Evolutionary conservation across 2,113 vertebrate genomes (phyloP), one percentile per base, ranked within the genome.

Genomic region (Brachyhypopomus gauderio): DNA sequence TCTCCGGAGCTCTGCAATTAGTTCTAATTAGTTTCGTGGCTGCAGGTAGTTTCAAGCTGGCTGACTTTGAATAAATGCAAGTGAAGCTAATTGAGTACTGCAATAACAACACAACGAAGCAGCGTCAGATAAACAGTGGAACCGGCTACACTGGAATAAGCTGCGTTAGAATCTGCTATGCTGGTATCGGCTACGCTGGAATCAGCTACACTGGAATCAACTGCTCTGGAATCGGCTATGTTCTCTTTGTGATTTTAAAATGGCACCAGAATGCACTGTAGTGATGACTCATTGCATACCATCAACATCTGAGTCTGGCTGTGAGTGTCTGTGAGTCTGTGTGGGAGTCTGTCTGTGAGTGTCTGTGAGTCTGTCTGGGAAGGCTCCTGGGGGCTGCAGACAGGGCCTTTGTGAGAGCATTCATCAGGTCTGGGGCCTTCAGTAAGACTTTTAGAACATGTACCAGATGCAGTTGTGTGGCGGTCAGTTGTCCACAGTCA

Each of bases 361-460:
- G 11, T 34, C 75, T 77, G 36, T 9, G 41, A 59, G 25, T 36
- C 36, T 66, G 58, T 19, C 62, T 45, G 63, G 63, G 36, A 52
- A 38, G 56, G 36, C 19, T 30, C 45, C 17, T 59, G 70, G 34
- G 74, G 64, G 64, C 27, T 34, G 27, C 67, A 80, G 80, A 74
- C 25, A 63, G 22, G 72, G 25, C 59, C 5, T 56, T 72, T 76
- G 30, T 58, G 8, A 56, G 45, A 48, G 36, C 41, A 30, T 75
- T 82, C 48, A 63, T 73, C 71, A 78, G 38, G 66, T 34, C 52
- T n/a, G n/a, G n/a, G n/a, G n/a, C n/a, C n/a, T n/a, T n/a, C n/a
- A n/a, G n/a, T n/a, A n/a, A n/a, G n/a, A n/a, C n/a, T n/a, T n/a
- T n/a, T n/a, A n/a, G n/a, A n/a, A 75, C 63, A 77, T 69, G 5